These are phyloP conservation scores for Agrochola lychnidis DNA, from an alignment of 2,888 invertebrate species.

Conservation along the genomic window DNA sequence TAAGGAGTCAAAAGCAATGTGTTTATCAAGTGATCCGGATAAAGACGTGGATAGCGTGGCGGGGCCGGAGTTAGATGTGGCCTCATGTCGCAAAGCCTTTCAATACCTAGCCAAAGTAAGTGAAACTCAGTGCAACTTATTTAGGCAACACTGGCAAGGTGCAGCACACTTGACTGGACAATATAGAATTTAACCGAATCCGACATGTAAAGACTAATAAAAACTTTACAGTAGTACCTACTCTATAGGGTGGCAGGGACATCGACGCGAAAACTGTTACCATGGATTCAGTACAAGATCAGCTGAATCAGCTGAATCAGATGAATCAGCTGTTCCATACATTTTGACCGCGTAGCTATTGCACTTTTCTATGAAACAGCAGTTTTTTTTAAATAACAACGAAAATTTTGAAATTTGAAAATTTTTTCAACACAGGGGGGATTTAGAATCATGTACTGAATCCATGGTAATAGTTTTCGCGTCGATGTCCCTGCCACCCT, in stretches of 20 bases:
- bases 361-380: too few species aligned
- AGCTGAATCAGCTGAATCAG: too few species aligned
- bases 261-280: too few species aligned
- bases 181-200: not conserved
- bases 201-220: not conserved
- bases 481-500: too few species aligned
- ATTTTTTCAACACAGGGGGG: too few species aligned
- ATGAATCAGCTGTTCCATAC: too few species aligned
- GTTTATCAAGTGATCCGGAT: constrained; percentile 92
- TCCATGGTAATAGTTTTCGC: too few species aligned
- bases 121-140: constrained; percentile 10
- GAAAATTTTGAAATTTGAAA: too few species aligned
- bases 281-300: too few species aligned
- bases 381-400: too few species aligned
- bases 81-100: constrained; percentile 93
- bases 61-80: constrained; percentile 92
- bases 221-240: not conserved
- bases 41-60: constrained; percentile 95
- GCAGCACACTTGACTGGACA: not conserved
- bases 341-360: too few species aligned
- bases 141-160: not conserved
- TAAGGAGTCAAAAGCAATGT: constrained; percentile 85
- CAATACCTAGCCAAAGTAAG: constrained; percentile 87
- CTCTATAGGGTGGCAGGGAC: not conserved
- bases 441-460: too few species aligned